These are phyloP conservation scores for Temnothorax curvispinosus DNA, from an alignment of 1,140 invertebrate genomes.

Conservation along the genomic window DNA sequence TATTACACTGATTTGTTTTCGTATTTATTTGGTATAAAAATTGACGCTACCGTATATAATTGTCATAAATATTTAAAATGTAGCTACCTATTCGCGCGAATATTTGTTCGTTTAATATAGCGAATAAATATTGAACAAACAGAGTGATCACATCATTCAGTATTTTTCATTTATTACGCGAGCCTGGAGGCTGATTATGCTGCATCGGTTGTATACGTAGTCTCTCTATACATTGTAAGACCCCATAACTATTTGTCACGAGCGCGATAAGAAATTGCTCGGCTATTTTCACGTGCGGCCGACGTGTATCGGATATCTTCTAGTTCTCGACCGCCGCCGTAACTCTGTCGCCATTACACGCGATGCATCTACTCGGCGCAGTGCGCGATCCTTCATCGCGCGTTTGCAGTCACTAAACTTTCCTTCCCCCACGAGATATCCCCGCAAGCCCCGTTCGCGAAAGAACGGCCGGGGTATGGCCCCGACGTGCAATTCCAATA, in stretches of 20 bases:
- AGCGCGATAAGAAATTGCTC: slow-evolving; percentile 57
- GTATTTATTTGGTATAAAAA: slow-evolving; percentile 8
- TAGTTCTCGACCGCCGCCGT: slow-evolving; percentile 5
- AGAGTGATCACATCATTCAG: background rate
- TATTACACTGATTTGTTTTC: background rate
- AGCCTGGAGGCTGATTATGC: background rate
- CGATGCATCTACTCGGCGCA: slow-evolving; percentile 14
- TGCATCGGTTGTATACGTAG: slow-evolving; percentile 8
- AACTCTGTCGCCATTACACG: slow-evolving; percentile 47
- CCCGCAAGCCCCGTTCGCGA: background rate
- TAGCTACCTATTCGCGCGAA: background rate
- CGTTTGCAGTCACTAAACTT: slow-evolving; percentile 14
- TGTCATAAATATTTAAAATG: slow-evolving; percentile 6
- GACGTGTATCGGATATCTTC: slow-evolving; percentile 43
- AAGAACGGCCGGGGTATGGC: background rate
- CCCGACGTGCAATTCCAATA: slow-evolving; percentile 22
- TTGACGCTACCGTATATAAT: background rate
- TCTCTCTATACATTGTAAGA: background rate
- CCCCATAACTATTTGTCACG: slow-evolving; percentile 72
- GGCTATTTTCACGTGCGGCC: slow-evolving; percentile 40
- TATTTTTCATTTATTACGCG: slow-evolving; percentile 17
- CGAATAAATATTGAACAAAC: background rate
- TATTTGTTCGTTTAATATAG: background rate
- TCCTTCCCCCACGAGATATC: background rate
- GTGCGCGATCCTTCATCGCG: slow-evolving; percentile 40